Conservation (phyloP, 2,888 invertebrate species). For the Zaprionus obscuricornis region DNA sequence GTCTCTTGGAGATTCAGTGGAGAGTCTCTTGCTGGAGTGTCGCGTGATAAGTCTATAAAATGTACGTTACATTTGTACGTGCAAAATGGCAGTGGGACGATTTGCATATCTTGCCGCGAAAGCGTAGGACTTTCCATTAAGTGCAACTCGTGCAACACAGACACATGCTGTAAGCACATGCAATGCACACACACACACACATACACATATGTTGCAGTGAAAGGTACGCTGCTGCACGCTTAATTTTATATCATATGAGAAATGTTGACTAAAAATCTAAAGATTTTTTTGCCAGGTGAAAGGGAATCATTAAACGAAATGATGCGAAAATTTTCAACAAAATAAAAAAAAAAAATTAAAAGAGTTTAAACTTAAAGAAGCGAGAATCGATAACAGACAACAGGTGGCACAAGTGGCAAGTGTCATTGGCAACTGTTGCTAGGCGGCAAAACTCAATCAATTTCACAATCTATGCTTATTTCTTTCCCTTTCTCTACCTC, state of each 20-base stretch:
- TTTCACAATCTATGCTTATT: too few species aligned
- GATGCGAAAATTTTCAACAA: too few species aligned
- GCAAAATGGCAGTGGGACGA: slow-evolving; percentile 73
- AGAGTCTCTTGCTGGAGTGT: slow-evolving; percentile 43
- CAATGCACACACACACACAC: neutral
- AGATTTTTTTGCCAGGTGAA: too few species aligned
- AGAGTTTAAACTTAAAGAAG: too few species aligned
- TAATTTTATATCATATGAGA: too few species aligned
- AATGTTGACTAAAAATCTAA: too few species aligned
- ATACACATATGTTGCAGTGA: slow-evolving; percentile 49
- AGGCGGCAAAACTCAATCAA: slow-evolving; percentile 30
- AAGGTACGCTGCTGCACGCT: slow-evolving; percentile 30
- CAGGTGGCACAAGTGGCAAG: slow-evolving; percentile 18
- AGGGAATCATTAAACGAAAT: too few species aligned
- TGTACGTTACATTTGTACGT: slow-evolving; percentile 71
- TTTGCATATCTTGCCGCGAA: slow-evolving; percentile 59
- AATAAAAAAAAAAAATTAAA: too few species aligned
- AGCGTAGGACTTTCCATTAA: slow-evolving; percentile 60
- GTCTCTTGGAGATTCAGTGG: neutral
- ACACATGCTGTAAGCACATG: slow-evolving; percentile 31
- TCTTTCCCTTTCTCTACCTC: neutral
- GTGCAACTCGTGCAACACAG: neutral
- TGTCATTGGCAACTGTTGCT: slow-evolving; percentile 9
- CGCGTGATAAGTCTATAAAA: slow-evolving; percentile 77
- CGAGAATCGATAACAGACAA: too few species aligned